Conservation (phyloP, 92 coral and sea anemone genomes). For the Desmophyllum pertusum region DNA sequence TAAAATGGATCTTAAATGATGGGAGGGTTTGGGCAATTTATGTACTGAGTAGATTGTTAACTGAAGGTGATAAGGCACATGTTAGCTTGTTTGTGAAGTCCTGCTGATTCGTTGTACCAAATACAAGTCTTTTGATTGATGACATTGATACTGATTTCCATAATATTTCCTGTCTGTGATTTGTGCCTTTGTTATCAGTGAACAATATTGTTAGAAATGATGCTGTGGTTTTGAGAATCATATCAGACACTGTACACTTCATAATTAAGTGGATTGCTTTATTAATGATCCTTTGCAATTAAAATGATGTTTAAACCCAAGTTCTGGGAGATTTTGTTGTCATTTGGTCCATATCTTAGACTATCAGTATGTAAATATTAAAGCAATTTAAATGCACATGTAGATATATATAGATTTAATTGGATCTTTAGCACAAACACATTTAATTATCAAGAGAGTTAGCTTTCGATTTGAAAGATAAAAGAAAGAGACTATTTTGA, state of each 20-base stretch:
- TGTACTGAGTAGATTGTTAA: neutral
- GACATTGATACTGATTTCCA: constrained; percentile 11
- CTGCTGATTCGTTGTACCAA: neutral
- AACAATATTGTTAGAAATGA: constrained; percentile 1
- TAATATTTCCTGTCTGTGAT: constrained; percentile 33
- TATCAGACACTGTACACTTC: neutral
- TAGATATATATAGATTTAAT: neutral
- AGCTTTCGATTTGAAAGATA: neutral
- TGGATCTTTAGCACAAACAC: neutral
- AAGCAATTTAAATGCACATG: neutral
- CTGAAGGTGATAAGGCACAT: neutral
- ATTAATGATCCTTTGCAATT: neutral
- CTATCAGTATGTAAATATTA: constrained; percentile 5
- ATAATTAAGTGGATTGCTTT: neutral
- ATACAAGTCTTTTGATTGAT: constrained; percentile 22
- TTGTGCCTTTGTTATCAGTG: constrained; percentile 11
- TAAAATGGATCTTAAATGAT: constrained; percentile 12
- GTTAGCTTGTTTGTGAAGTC: neutral
- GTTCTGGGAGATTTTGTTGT: neutral
- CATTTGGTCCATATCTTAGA: neutral
- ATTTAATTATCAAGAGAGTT: neutral
- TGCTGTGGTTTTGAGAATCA: neutral
- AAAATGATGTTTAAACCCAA: neutral
- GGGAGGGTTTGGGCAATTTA: constrained; percentile 16
- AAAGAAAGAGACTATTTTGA: neutral